Evolutionary conservation across 92 coral and sea anemone genomes (phyloP).

Genomic region (Palythoa grandis): DNA sequence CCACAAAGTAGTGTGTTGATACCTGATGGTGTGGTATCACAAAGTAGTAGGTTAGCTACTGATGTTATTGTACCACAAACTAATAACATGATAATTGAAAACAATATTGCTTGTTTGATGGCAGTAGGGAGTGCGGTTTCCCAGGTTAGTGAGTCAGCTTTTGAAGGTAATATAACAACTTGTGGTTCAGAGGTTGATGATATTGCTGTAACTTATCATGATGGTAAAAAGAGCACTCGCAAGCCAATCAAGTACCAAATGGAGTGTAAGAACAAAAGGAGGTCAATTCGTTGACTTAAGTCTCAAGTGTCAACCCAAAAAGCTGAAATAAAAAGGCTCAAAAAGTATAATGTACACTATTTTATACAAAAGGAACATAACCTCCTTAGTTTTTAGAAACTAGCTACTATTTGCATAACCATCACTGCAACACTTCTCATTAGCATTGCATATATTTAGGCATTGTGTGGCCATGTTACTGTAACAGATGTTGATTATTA

Average conservation of each 20-base stretch:
- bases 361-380: background rate
- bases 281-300: constrained; percentile 20
- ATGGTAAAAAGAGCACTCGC: background rate
- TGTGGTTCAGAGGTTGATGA: no score
- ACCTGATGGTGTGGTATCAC: constrained; percentile 1
- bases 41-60: background rate
- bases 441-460: constrained; percentile 11
- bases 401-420: constrained; percentile 3
- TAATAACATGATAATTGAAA: background rate
- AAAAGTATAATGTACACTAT: background rate
- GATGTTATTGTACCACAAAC: background rate
- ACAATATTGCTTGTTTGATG: no score
- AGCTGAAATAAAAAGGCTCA: constrained; percentile 5
- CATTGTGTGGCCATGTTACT: constrained; percentile 9
- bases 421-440: background rate
- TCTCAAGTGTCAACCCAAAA: constrained; percentile 14
- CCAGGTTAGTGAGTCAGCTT: no score
- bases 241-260: background rate
- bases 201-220: no score
- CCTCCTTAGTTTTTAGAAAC: constrained; percentile 3
- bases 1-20: constrained; percentile 1
- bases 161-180: no score
- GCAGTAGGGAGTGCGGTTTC: no score
- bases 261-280: constrained; percentile 11
- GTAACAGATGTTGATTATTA: background rate